Conservation (phyloP, 2,113 vertebrate genomes). For the Bubo bubo region DNA sequence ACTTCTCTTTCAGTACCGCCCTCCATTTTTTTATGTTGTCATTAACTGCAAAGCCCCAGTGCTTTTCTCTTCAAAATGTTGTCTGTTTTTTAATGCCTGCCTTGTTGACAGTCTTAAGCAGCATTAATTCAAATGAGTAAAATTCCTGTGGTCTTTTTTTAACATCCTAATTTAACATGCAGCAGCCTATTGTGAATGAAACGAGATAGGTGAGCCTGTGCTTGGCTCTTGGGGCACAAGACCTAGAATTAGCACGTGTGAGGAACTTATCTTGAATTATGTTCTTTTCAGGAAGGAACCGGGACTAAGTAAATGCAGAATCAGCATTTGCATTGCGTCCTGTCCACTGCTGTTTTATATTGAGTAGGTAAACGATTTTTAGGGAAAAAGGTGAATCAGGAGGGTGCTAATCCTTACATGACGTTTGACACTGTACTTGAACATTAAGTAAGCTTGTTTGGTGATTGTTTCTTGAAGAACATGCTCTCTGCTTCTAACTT, state of each 20-base stretch:
- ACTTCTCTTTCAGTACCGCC: background rate
- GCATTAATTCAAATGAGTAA: background rate
- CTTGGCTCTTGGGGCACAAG: background rate
- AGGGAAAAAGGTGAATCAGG: background rate
- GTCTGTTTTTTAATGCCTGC: background rate
- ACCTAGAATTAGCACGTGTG: background rate
- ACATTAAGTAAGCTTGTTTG: background rate
- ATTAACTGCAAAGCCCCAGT: conserved; percentile 8
- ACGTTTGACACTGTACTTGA: background rate
- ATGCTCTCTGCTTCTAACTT: background rate
- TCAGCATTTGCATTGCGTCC: background rate
- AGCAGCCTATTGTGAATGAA: background rate
- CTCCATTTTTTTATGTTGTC: conserved; percentile 24
- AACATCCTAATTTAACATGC: background rate
- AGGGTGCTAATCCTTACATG: background rate
- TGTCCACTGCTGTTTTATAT: background rate
- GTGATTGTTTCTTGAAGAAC: background rate
- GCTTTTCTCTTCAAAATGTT: conserved; percentile 45
- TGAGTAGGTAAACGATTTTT: background rate
- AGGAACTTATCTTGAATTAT: background rate
- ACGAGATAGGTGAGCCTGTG: background rate
- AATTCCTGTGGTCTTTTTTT: background rate
- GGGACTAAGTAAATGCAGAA: background rate
- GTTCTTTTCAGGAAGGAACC: background rate
- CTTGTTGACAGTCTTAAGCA: conserved; percentile 16